These are phyloP conservation scores for Umimayanthus kanabou DNA, from an alignment of 92 coral and sea anemone species.

Conservation along the genomic window DNA sequence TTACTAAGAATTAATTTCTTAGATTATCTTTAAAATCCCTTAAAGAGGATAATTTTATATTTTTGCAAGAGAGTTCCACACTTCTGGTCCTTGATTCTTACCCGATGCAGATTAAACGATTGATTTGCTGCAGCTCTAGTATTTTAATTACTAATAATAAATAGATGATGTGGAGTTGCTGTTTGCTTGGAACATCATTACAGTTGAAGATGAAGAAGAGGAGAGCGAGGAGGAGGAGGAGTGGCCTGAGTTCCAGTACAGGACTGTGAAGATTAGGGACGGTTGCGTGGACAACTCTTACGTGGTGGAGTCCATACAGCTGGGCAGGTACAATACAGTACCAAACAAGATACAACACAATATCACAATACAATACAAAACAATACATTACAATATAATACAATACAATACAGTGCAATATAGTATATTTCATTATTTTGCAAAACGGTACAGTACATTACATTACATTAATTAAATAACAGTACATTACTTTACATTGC, in stretches of 20 bases:
- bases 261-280: slow-evolving; percentile 57
- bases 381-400: background rate
- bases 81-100: too few relatives aligned
- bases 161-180: background rate
- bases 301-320: slow-evolving; percentile 80
- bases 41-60: too few relatives aligned
- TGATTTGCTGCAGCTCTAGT: too few relatives aligned
- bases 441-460: background rate
- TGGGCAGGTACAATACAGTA: slow-evolving; percentile 68
- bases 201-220: slow-evolving; percentile 66
- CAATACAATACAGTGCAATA: background rate
- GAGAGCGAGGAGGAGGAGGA: slow-evolving; percentile 77
- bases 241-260: slow-evolving; percentile 69
- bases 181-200: background rate
- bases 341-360: too few relatives aligned
- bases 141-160: too few relatives aligned
- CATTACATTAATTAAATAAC: background rate
- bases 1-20: too few relatives aligned
- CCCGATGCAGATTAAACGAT: too few relatives aligned
- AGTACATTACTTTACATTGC: background rate
- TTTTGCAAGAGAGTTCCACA: too few relatives aligned
- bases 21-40: too few relatives aligned
- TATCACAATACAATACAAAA: background rate
- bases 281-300: slow-evolving; percentile 77
- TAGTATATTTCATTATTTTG: background rate